A percentile compares a stretch with the other conserved stretches of the same genome.
Evolutionary conservation across 1,140 invertebrate species (phyloP).

Genomic region (Monochamus saltuarius): DNA sequence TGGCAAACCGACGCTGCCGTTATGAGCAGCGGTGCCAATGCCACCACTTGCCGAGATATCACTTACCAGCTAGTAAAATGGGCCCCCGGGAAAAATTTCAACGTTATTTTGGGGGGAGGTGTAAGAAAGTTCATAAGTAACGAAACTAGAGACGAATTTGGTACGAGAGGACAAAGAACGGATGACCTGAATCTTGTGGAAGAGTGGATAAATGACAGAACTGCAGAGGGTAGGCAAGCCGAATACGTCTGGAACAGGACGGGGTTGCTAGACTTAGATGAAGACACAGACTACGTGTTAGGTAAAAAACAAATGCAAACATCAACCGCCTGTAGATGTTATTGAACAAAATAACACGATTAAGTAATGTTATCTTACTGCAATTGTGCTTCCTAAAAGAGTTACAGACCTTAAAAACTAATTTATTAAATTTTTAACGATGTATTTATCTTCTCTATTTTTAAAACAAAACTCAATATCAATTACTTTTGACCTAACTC

Average conservation of each 20-base stretch:
- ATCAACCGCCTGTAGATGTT: too few relatives aligned
- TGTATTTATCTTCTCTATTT: too few relatives aligned
- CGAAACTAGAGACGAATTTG: constrained; percentile 57
- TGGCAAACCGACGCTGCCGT: constrained; percentile 77
- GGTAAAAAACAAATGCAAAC: too few relatives aligned
- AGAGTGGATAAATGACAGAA: constrained; percentile 53
- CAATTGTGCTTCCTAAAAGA: too few relatives aligned
- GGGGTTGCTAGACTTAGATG: constrained; percentile 51
- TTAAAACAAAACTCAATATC: too few relatives aligned
- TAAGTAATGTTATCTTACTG: too few relatives aligned
- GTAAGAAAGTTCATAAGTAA: constrained; percentile 69
- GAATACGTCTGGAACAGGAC: constrained; percentile 65
- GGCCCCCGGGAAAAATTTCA: constrained; percentile 61
- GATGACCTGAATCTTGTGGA: constrained; percentile 57
- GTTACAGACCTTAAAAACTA: too few relatives aligned
- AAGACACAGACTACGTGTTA: constrained; percentile 59
- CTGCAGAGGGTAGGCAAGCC: constrained; percentile 48
- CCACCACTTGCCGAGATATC: constrained; percentile 67
- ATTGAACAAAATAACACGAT: too few relatives aligned
- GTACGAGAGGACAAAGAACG: constrained; percentile 49
- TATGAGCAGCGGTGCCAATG: constrained; percentile 42
- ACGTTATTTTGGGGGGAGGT: constrained; percentile 76
- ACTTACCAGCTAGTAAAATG: constrained; percentile 72
- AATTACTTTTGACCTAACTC: too few relatives aligned
- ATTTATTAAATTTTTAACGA: too few relatives aligned